Evolutionary conservation across 2,888 invertebrate genomes (phyloP), one percentile per base, ranked within the genome.

Genomic region (Parochlus steinenii): DNA sequence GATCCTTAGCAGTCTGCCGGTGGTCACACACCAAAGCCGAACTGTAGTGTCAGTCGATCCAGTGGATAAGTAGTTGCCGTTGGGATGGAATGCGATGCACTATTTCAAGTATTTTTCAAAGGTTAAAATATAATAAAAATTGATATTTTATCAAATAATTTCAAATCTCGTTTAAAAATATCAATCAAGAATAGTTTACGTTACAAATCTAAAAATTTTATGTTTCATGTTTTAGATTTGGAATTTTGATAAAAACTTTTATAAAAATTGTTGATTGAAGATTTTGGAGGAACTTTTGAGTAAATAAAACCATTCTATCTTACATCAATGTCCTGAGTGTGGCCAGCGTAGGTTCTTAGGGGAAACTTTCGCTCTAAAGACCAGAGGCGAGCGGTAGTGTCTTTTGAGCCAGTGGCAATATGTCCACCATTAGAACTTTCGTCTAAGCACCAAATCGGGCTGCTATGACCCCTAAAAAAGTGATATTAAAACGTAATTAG

Each of bases 31-130:
- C 90, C 90, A 93, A 47, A 93, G 60, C 20, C 90, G 70, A 31
- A 90, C 74, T 24, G 79, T 80, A 52, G 78, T 77, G 62, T 93
- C 93, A n/a, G 78, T 71, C 3, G 90, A 85, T 7, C 89, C 92
- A 1, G 86, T 83, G 23, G 86, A 89, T 44, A 92, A 52, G 54
- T 93, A 92, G 46, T 76, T 72, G 44, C 81, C 78, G 58, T 90
- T 93, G 1, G 90, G 87, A 62, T 93, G 93, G 61, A 93, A 90
- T 48, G 76, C 74, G n/a, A 59, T 41, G 35, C 55, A 51, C 54
- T 59, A 36, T 1, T n/a, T n/a, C n/a, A n/a, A n/a, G n/a, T n/a
- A n/a, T n/a, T n/a, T n/a, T n/a, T n/a, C n/a, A n/a, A n/a, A 25
- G 37, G 23, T n/a, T 10, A 30, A 37, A n/a, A n/a, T n/a, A n/a